Conservation (phyloP, 1,140 invertebrate genomes). For the Brachionus rotundiformis region DNA sequence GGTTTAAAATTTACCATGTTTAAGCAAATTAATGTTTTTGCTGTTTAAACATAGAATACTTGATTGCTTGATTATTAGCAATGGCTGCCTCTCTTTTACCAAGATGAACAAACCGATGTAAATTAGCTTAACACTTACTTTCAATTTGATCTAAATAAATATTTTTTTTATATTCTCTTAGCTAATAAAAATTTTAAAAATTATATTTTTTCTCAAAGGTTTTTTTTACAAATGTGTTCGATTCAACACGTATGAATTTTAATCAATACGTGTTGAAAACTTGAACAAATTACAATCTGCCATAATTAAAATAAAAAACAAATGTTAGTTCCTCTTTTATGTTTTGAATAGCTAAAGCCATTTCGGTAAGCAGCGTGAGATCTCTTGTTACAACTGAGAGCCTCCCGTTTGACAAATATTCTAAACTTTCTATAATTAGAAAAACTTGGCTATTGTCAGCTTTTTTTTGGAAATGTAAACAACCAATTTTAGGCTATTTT, state of each 20-base stretch:
- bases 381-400: background rate
- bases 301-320: background rate
- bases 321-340: background rate
- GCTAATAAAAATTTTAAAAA: background rate
- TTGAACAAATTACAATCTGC: background rate
- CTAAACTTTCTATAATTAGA: background rate
- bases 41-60: too few species aligned
- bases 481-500: too few species aligned
- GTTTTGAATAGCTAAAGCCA: background rate
- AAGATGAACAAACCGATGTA: background rate
- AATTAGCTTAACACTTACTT: conserved; percentile 1
- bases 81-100: background rate
- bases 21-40: too few species aligned
- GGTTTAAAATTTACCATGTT: too few species aligned
- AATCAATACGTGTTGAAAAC: background rate
- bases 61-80: too few species aligned
- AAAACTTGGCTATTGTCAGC: too few species aligned
- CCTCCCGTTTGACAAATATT: background rate
- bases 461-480: too few species aligned
- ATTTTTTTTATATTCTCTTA: background rate
- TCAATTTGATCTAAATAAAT: background rate
- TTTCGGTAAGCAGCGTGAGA: background rate
- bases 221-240: background rate
- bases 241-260: background rate
- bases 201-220: background rate